Conservation (phyloP, 2,888 invertebrate species). For the Acleris laterana region DNA sequence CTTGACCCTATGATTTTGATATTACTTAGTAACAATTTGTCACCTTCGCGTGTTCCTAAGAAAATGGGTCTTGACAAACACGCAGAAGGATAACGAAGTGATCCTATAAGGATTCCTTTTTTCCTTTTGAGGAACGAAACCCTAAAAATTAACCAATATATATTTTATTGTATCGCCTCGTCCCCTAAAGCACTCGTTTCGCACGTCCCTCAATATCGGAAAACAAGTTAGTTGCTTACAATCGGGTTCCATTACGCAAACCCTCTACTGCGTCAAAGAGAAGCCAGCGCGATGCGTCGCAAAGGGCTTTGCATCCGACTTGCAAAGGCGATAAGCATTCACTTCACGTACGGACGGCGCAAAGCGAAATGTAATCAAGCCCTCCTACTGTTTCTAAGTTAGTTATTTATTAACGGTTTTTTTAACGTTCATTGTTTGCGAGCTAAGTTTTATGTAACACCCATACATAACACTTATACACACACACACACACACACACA, state of each 20-base stretch:
- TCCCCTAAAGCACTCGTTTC: slow-evolving; percentile 46
- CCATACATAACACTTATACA: too few species aligned
- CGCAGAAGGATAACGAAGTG: too few species aligned
- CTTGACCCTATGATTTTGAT: too few species aligned
- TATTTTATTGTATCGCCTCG: slow-evolving; percentile 38
- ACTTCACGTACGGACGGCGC: slow-evolving; percentile 44
- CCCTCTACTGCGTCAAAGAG: slow-evolving; percentile 75
- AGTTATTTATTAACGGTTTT: slow-evolving; percentile 1
- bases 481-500: too few species aligned
- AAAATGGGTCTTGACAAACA: too few species aligned
- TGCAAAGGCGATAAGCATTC: slow-evolving; percentile 57
- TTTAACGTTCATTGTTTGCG: too few species aligned
- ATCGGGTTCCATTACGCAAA: slow-evolving; percentile 66
- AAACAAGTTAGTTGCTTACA: slow-evolving; percentile 76
- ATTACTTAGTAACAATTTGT: too few species aligned
- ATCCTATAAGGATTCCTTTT: too few species aligned
- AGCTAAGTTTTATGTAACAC: too few species aligned
- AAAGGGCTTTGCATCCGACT: slow-evolving; percentile 61
- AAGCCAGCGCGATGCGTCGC: slow-evolving; percentile 56
- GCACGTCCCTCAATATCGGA: slow-evolving; percentile 56
- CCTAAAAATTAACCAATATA: slow-evolving; percentile 29
- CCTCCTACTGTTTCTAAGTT: slow-evolving; percentile 5
- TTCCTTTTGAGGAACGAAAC: too few species aligned
- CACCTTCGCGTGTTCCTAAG: too few species aligned
- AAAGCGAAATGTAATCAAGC: slow-evolving; percentile 44